Evolutionary conservation across 1,140 invertebrate species (phyloP).

Genomic region (Euglossa dilemma): DNA sequence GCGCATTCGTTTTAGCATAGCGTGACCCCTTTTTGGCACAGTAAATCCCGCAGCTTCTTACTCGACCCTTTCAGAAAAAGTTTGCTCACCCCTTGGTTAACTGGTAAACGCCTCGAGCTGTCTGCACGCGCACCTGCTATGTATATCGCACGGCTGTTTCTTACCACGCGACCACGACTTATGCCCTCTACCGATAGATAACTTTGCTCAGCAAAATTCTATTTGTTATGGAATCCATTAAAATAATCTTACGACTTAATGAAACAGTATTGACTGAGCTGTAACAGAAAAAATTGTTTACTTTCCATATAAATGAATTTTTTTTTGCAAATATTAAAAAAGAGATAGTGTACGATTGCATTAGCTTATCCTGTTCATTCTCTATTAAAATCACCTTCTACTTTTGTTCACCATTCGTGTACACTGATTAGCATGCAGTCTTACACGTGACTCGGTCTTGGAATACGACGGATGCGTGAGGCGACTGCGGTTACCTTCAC

Average conservation of each 20-base stretch:
- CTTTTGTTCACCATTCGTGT: slow-evolving; percentile 1
- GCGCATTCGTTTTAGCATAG: slow-evolving; percentile 23
- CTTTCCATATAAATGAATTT: no score
- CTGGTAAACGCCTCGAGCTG: slow-evolving; percentile 53
- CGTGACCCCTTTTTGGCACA: slow-evolving; percentile 48
- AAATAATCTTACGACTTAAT: background rate
- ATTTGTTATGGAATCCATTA: background rate
- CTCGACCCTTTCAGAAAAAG: slow-evolving; percentile 43
- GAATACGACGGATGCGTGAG: slow-evolving; percentile 53
- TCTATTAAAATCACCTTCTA: background rate
- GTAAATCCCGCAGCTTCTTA: slow-evolving; percentile 51
- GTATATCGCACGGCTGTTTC: slow-evolving; percentile 39
- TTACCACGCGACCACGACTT: slow-evolving; percentile 43
- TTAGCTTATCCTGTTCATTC: background rate
- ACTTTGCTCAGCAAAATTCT: background rate
- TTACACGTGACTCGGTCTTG: slow-evolving; percentile 51
- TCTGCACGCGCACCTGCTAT: slow-evolving; percentile 51
- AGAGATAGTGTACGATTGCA: background rate
- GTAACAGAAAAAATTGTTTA: background rate
- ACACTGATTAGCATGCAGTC: slow-evolving; percentile 65
- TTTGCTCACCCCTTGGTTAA: slow-evolving; percentile 48
- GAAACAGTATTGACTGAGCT: background rate
- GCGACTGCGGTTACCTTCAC: slow-evolving; percentile 33
- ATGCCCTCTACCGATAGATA: slow-evolving; percentile 18
- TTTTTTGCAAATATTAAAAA: background rate